phyloP scores from a whole-genome alignment of 2,797 vertebrate species.

The Helarctos malayanus region DNA sequence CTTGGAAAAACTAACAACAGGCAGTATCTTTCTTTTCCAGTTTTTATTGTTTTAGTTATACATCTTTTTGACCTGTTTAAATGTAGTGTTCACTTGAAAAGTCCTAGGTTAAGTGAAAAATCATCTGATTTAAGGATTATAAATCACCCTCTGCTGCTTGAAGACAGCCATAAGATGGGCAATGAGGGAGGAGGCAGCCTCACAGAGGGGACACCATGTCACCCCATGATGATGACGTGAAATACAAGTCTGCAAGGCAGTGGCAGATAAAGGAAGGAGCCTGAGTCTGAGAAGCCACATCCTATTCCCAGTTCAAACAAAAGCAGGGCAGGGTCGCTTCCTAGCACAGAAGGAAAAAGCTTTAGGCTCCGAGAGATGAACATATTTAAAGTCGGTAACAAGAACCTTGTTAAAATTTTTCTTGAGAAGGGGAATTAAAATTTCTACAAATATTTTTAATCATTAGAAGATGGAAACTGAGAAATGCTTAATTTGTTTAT shows the following conservation, averaged over 20 bases:
- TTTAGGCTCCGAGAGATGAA: not conserved
- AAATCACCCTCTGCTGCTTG: not conserved
- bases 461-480: constrained; percentile 46
- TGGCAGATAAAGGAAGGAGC: not conserved
- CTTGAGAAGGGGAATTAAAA: constrained; percentile 36
- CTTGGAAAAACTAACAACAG: constrained; percentile 17
- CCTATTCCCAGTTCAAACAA: constrained; percentile 38
- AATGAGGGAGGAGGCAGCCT: not conserved
- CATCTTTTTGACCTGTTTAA: not conserved
- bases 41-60: constrained; percentile 13
- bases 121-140: not conserved
- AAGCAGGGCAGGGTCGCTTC: not conserved
- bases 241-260: constrained; percentile 8
- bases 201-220: not conserved
- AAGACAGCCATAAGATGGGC: not conserved
- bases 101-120: not conserved
- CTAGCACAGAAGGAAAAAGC: constrained; percentile 1
- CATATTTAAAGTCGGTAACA: not conserved
- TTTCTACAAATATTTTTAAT: constrained; percentile 61
- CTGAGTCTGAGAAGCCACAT: constrained; percentile 35
- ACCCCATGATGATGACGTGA: not conserved
- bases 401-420: constrained; percentile 46
- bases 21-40: not conserved
- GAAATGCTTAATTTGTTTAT: constrained; percentile 32
- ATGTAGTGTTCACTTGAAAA: not conserved